phyloP scores from a whole-genome alignment of 2,888 invertebrate genomes.

The Villa cingulata region DNA sequence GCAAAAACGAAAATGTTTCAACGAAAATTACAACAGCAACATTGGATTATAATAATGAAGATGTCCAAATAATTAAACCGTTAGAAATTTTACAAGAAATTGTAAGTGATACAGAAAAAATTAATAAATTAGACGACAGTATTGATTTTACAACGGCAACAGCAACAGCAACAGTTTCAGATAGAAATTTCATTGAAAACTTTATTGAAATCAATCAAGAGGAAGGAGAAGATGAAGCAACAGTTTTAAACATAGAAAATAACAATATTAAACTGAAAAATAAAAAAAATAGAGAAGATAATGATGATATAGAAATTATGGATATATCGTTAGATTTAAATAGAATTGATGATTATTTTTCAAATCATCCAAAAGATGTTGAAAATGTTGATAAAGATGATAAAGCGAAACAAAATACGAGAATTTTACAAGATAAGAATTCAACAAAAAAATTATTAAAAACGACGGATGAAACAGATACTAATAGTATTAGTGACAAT shows the following conservation, averaged over 20 bases:
- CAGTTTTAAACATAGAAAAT: not conserved
- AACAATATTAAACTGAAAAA: not conserved
- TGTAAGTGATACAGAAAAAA: too few relatives aligned
- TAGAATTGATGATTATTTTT: not conserved
- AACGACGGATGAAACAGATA: too few relatives aligned
- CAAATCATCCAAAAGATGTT: not conserved
- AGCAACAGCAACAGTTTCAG: not conserved
- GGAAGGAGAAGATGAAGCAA: not conserved
- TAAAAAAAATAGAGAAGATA: not conserved
- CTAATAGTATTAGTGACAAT: too few relatives aligned
- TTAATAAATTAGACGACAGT: too few relatives aligned
- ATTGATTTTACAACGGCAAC: not conserved
- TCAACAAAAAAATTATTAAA: too few relatives aligned
- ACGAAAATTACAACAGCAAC: constrained; percentile 15
- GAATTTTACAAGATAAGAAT: too few relatives aligned
- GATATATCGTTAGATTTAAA: not conserved
- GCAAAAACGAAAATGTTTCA: constrained; percentile 16
- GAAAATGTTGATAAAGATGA: constrained; percentile 13
- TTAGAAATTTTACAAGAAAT: not conserved
- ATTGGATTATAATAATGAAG: not conserved
- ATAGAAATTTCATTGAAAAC: not conserved
- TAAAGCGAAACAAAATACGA: too few relatives aligned
- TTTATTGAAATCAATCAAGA: too few relatives aligned
- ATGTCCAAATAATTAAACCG: not conserved
- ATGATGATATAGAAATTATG: not conserved